These are phyloP conservation scores for Sylvia borin DNA, from an alignment of 2,797 vertebrate species.

Conservation along the genomic window DNA sequence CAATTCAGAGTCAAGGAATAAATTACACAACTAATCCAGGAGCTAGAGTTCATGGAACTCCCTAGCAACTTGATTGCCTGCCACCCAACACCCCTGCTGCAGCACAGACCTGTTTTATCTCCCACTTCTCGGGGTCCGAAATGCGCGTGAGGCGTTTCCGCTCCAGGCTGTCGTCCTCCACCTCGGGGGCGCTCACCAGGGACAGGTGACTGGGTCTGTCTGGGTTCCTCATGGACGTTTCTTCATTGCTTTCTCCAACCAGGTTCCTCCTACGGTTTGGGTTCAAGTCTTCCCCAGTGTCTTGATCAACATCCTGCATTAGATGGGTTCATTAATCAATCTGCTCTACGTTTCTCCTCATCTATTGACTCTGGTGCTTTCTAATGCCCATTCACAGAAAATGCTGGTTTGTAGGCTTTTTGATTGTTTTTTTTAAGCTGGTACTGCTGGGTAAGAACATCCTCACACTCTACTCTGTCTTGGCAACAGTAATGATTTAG, in stretches of 20 bases:
- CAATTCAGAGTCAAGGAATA: background rate
- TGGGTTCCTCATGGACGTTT: slow-evolving; percentile 92
- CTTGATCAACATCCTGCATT: slow-evolving; percentile 94
- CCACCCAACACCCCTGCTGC: accelerated
- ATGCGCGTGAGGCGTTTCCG: slow-evolving; percentile 96
- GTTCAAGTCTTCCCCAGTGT: slow-evolving; percentile 95
- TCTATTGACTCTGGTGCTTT: background rate
- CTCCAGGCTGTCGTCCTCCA: slow-evolving; percentile 94
- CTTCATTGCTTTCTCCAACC: slow-evolving; percentile 86
- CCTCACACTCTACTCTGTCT: background rate
- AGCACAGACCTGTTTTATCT: slow-evolving; percentile 94
- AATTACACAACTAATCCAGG: background rate
- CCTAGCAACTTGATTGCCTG: background rate
- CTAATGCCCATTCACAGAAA: background rate
- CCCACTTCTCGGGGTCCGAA: slow-evolving; percentile 98
- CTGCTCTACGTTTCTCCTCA: background rate
- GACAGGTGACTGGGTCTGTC: slow-evolving; percentile 93
- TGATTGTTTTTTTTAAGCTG: background rate
- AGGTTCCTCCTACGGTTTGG: slow-evolving; percentile 92
- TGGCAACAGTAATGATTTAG: background rate
- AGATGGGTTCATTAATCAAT: background rate
- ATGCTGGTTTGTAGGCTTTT: background rate
- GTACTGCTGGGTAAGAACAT: background rate
- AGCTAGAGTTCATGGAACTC: background rate
- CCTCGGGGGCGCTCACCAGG: slow-evolving; percentile 88